A percentile compares a stretch with the other conserved stretches of the same genome.
Conservation (phyloP, 2,888 invertebrate species). For the Norana najaformis region DNA sequence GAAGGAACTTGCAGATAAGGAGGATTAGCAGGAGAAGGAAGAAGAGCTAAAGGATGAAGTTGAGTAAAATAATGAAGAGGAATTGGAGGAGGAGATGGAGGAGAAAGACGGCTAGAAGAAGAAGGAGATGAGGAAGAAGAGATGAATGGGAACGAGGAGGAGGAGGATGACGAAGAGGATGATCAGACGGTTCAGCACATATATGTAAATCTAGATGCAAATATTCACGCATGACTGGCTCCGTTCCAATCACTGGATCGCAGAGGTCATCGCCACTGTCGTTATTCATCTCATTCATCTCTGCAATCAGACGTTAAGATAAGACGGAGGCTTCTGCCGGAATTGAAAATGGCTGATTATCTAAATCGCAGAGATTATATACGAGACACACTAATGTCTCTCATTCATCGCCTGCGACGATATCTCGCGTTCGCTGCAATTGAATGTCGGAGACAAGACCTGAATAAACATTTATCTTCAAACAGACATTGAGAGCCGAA, state of each 20-base stretch:
- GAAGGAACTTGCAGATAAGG: neutral
- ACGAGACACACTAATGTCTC: neutral
- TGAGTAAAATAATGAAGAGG: neutral
- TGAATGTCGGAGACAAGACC: neutral
- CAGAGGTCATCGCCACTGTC: neutral
- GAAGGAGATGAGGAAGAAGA: too few relatives aligned
- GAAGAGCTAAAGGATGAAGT: neutral
- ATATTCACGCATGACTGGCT: neutral
- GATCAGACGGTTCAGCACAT: neutral
- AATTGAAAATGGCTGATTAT: neutral
- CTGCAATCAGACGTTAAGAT: neutral
- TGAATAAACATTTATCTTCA: neutral
- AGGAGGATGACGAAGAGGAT: neutral
- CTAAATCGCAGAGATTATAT: neutral
- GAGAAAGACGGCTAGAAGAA: too few relatives aligned
- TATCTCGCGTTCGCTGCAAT: neutral
- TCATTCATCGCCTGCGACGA: neutral
- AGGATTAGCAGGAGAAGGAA: neutral
- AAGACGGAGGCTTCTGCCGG: constrained; percentile 13
- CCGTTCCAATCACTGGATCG: neutral
- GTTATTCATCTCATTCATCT: constrained; percentile 13
- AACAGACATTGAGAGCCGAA: neutral
- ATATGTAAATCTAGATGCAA: neutral
- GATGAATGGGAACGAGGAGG: neutral
- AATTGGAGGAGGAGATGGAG: neutral